phyloP scores from a whole-genome alignment of 2,888 invertebrate genomes.

The Phyllotreta striolata region DNA sequence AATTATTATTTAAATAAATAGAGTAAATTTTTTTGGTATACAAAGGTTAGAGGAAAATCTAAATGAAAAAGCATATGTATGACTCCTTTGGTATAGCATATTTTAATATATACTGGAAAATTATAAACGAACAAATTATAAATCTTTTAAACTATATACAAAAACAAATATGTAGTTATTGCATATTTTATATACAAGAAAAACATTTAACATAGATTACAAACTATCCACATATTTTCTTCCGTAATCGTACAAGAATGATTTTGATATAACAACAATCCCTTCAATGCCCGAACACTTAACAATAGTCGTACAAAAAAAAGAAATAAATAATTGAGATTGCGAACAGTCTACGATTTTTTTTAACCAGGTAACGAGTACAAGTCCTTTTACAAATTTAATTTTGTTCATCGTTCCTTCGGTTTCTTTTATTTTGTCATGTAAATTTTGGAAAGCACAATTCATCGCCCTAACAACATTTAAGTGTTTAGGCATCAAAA shows the following conservation, averaged over 20 bases:
- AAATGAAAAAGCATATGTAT: constrained; percentile 41
- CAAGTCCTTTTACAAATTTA: not conserved
- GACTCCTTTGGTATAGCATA: constrained; percentile 60
- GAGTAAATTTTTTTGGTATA: constrained; percentile 1
- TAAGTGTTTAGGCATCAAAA: constrained; percentile 34
- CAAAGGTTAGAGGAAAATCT: not conserved
- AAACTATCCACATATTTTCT: constrained; percentile 17
- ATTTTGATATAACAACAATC: constrained; percentile 26
- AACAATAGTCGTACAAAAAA: constrained; percentile 7
- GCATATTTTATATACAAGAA: constrained; percentile 35
- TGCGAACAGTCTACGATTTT: constrained; percentile 4
- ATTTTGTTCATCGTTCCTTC: not conserved
- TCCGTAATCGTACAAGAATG: constrained; percentile 20
- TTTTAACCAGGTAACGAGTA: not conserved
- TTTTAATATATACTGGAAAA: constrained; percentile 49
- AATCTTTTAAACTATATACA: constrained; percentile 56
- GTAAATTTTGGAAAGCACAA: too few relatives aligned
- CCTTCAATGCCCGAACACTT: constrained; percentile 22
- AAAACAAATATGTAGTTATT: constrained; percentile 51
- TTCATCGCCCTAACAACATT: not conserved
- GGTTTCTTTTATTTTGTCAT: not conserved
- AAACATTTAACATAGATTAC: constrained; percentile 46
- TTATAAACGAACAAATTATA: constrained; percentile 53
- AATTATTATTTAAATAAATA: too few relatives aligned
- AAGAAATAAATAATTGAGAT: constrained; percentile 10